Base-by-base conservation (phyloP, 2,888 invertebrate genomes). In the Lithophane semibrunnea region DNA sequence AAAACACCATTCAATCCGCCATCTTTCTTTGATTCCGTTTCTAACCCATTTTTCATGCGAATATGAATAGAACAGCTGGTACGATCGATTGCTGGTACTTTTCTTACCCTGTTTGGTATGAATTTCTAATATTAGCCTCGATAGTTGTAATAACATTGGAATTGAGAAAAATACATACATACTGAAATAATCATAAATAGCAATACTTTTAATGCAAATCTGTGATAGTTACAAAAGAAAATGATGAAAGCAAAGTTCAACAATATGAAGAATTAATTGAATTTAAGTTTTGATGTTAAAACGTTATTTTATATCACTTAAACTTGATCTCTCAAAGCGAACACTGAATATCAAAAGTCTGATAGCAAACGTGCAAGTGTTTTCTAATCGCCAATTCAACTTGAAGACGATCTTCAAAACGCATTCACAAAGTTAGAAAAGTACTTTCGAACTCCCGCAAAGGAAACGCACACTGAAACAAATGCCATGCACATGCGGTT, bases 21-120 rank as follows among this genome's bases (percentile, higher is more conserved):
- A 93, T 92, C 92, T 93, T 93, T 93, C 93, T 93, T 93, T 94
- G 91, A 93, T 93, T 93, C 89, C 90, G 89, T 90, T 92, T 92
- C 92, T 91, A 91, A 86, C 90, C 91, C 92, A 90, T 91, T 92
- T 92, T 91, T 92, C 90, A 91, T 92, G 88, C 88, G 92, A 90
- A 92, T 94, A 93, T 93, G 92, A 94, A 95, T 94, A 92, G 92
- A 93, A 91, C 92, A 93, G 91, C 92, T 93, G 92, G 91, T 88
- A 79, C 86, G 88, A 92, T 92, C 91, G 90, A 93, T 91, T 87
- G 89, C 90, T 86, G 83, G 86, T 86, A 86, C 90, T 90, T 91
- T 92, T 91, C 90, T 91, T 91, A 90, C 87, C 88, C 86, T 81
- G 80, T 88, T 90, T 88, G 79, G 77, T 88, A 89, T 85, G 88